phyloP scores from a whole-genome alignment of 2,113 vertebrate genomes.

The Salvator merianae region DNA sequence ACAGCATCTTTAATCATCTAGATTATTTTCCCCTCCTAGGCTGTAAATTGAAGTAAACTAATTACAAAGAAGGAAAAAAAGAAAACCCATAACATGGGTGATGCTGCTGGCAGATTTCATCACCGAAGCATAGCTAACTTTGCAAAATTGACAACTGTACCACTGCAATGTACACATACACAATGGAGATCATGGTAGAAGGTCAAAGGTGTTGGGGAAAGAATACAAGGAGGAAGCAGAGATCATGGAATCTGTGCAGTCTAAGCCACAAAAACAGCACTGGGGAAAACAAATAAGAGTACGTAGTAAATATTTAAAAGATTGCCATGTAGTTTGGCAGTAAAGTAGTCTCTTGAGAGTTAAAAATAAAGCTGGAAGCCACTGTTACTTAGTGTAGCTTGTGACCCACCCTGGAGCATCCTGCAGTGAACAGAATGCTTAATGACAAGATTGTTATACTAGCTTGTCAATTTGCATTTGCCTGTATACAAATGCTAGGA shows the following conservation, averaged over 20 bases:
- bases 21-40: not conserved
- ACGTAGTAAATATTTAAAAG: constrained; percentile 1
- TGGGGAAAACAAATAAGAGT: constrained; percentile 11
- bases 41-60: not conserved
- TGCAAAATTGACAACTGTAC: fast-evolving
- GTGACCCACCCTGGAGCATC: constrained; percentile 16
- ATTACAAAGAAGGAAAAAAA: not conserved
- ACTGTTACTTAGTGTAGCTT: constrained; percentile 11
- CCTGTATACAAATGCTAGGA: constrained; percentile 51
- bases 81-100: not conserved
- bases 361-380: not conserved
- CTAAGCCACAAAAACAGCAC: not conserved
- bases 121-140: fast-evolving
- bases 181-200: fast-evolving
- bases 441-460: constrained; percentile 45
- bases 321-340: constrained; percentile 4
- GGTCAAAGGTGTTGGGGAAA: not conserved
- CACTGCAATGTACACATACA: not conserved
- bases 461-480: constrained; percentile 51
- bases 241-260: not conserved
- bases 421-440: constrained; percentile 41
- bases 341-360: not conserved
- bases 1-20: constrained; percentile 12
- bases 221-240: not conserved
- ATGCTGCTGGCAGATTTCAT: fast-evolving